A percentile compares a stretch with the other conserved stretches of the same genome.
Evolutionary conservation across 2,113 vertebrate genomes (phyloP).

Genomic region (Corythornis cristatus): DNA sequence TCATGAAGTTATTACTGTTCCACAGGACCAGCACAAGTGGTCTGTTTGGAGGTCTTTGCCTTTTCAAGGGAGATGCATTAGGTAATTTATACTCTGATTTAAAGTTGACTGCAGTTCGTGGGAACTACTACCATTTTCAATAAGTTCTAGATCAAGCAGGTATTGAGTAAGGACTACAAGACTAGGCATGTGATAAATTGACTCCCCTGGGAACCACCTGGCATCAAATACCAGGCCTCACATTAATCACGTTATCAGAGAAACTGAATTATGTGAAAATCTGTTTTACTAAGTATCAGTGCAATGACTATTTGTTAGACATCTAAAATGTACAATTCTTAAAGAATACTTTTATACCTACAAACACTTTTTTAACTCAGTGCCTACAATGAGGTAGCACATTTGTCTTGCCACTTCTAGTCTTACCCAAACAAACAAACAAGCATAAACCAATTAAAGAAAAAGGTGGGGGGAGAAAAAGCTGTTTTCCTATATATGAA

Average conservation of each 20-base stretch:
- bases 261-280: not conserved
- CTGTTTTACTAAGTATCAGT: not conserved
- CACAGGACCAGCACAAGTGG: not conserved
- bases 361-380: not conserved
- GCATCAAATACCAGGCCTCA: constrained; percentile 15
- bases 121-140: not conserved
- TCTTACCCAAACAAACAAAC: not conserved
- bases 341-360: not conserved
- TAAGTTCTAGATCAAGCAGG: constrained; percentile 23
- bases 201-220: constrained; percentile 48
- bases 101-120: not conserved
- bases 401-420: not conserved
- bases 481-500: not conserved
- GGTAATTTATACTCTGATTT: not conserved
- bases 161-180: constrained; percentile 33
- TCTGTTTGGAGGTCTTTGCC: not conserved
- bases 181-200: constrained; percentile 27
- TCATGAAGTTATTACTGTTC: not conserved
- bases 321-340: not conserved
- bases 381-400: not conserved
- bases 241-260: constrained; percentile 23
- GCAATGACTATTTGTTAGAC: not conserved
- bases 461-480: not conserved
- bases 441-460: not conserved
- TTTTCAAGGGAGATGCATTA: not conserved